phyloP scores from a whole-genome alignment of 2,797 vertebrate genomes.

The Pantherophis alleghaniensis region DNA sequence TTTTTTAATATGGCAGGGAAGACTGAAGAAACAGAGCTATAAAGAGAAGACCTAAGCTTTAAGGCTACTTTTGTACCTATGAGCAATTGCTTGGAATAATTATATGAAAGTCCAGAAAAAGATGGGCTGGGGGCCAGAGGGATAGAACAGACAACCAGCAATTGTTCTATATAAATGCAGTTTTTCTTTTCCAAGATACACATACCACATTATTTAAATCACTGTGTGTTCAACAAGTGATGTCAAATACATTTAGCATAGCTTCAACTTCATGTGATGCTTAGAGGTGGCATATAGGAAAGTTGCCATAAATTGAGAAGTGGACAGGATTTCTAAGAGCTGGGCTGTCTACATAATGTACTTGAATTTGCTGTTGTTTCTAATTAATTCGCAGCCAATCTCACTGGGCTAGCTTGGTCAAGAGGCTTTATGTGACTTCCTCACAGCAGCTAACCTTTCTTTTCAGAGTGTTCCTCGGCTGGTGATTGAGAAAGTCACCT shows the following conservation, averaged over 20 bases:
- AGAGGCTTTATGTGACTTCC: background rate
- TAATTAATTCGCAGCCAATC: background rate
- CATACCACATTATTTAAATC: background rate
- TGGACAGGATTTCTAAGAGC: background rate
- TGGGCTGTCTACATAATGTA: background rate
- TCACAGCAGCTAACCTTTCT: background rate
- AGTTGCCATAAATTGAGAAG: background rate
- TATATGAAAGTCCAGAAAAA: conserved; percentile 11
- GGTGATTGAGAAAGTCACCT: background rate
- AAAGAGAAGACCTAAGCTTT: conserved; percentile 35
- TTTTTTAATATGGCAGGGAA: conserved; percentile 24
- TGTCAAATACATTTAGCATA: background rate
- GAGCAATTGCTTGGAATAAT: conserved; percentile 8
- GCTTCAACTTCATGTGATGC: background rate
- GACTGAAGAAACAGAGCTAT: conserved; percentile 21
- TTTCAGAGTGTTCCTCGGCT: background rate
- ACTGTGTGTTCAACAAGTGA: background rate
- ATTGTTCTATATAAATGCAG: conserved; percentile 30
- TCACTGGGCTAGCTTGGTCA: background rate
- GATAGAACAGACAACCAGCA: background rate
- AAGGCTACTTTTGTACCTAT: background rate
- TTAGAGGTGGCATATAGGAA: background rate
- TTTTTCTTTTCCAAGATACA: background rate
- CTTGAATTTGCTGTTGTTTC: background rate
- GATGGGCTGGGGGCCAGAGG: background rate